Conservation (phyloP, 1,140 invertebrate species). For the Brachystomella parvula region DNA sequence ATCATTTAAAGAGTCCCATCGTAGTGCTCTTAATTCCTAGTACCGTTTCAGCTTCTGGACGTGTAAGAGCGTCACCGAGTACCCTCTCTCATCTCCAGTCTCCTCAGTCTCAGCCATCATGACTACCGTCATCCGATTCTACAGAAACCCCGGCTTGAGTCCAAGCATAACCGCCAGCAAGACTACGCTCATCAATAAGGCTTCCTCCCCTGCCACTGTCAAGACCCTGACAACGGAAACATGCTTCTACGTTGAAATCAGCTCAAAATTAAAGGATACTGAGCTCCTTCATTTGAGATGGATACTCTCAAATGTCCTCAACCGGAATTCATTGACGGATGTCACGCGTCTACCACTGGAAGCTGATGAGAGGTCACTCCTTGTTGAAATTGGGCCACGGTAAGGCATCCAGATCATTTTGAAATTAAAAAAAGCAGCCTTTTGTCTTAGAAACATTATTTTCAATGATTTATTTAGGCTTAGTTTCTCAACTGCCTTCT, state of each 20-base stretch:
- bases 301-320: slow-evolving; percentile 60
- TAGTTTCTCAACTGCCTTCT: slow-evolving; percentile 89
- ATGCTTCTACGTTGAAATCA: slow-evolving; percentile 67
- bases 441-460: slow-evolving; percentile 14
- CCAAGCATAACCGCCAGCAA: slow-evolving; percentile 36
- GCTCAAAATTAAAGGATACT: slow-evolving; percentile 47
- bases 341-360: slow-evolving; percentile 40
- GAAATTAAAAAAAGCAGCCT: not conserved
- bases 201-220: slow-evolving; percentile 39
- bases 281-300: slow-evolving; percentile 57
- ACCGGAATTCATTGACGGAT: slow-evolving; percentile 47
- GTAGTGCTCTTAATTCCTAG: too few relatives aligned
- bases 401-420: too few relatives aligned
- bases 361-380: slow-evolving; percentile 44
- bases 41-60: too few relatives aligned
- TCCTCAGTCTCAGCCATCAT: slow-evolving; percentile 28
- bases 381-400: slow-evolving; percentile 74
- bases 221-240: slow-evolving; percentile 57
- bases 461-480: slow-evolving; percentile 52
- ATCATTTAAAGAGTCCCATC: too few relatives aligned
- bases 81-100: not conserved
- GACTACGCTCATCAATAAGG: slow-evolving; percentile 35
- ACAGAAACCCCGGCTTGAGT: slow-evolving; percentile 40
- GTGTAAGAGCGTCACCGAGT: too few relatives aligned
- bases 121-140: slow-evolving; percentile 40